Evolutionary conservation across 2,113 vertebrate species (phyloP).

Genomic region (Cavia aperea): DNA sequence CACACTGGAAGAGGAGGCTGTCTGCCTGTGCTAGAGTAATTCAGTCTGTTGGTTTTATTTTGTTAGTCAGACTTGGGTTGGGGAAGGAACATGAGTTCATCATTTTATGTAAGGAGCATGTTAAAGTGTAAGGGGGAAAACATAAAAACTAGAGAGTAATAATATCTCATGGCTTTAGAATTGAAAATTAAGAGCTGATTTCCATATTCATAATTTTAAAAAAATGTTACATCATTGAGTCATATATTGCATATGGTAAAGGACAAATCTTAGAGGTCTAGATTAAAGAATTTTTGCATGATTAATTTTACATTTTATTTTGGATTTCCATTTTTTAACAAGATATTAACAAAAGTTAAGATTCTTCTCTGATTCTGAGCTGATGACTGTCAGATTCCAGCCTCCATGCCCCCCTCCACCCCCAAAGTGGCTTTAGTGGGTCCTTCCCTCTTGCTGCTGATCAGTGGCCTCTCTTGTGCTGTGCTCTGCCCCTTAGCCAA

Average conservation of each 20-base stretch:
- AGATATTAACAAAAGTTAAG: not conserved
- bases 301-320: constrained; percentile 30
- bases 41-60: not conserved
- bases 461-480: not conserved
- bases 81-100: not conserved
- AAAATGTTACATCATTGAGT: not conserved
- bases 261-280: not conserved
- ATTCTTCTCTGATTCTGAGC: not conserved
- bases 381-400: not conserved
- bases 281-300: not conserved
- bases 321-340: not conserved
- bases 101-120: not conserved
- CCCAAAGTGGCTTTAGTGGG: not conserved
- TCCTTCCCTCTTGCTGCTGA: not conserved
- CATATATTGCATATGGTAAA: not conserved
- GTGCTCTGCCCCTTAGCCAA: not conserved
- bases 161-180: constrained; percentile 22
- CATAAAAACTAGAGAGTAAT: constrained; percentile 7
- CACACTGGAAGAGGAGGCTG: not conserved
- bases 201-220: not conserved
- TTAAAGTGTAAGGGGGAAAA: not conserved
- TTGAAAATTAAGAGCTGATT: not conserved
- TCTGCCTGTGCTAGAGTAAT: not conserved
- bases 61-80: constrained; percentile 10
- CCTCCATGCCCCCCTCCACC: not conserved